Evolutionary conservation across 1,140 invertebrate genomes (phyloP).

Genomic region (Cotesia chilonis): DNA sequence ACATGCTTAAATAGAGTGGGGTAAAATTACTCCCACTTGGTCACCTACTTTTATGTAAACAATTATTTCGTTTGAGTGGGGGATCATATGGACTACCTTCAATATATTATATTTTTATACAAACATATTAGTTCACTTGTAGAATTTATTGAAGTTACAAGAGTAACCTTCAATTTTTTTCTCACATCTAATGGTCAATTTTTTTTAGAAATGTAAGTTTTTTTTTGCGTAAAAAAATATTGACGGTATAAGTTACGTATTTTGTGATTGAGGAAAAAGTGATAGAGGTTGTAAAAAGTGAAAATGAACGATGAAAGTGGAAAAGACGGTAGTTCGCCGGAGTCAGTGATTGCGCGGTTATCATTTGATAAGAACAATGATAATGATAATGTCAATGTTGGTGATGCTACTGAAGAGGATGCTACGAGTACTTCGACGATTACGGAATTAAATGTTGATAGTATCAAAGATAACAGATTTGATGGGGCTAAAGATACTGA

Average conservation of each 20-base stretch:
- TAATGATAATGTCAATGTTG: constrained; percentile 34
- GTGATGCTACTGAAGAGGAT: constrained; percentile 45
- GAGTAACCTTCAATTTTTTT: constrained; percentile 1
- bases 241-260: no score
- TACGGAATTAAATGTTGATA: neutral
- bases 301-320: constrained; percentile 52
- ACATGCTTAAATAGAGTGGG: constrained; percentile 30
- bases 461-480: neutral
- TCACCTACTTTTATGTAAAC: constrained; percentile 28
- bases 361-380: constrained; percentile 49
- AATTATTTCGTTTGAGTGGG: constrained; percentile 17
- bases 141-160: constrained; percentile 24
- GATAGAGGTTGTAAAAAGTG: neutral
- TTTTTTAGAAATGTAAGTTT: neutral
- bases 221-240: no score
- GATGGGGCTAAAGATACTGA: constrained; percentile 31
- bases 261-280: constrained; percentile 29
- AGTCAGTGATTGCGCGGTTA: constrained; percentile 52
- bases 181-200: neutral
- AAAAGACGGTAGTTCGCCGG: constrained; percentile 54
- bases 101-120: constrained; percentile 51
- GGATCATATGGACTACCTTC: constrained; percentile 10
- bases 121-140: constrained; percentile 48
- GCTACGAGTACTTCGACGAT: constrained; percentile 53
- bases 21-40: constrained; percentile 2